phyloP scores from a whole-genome alignment of 2,888 invertebrate genomes.

The Amphipyra berbera region DNA sequence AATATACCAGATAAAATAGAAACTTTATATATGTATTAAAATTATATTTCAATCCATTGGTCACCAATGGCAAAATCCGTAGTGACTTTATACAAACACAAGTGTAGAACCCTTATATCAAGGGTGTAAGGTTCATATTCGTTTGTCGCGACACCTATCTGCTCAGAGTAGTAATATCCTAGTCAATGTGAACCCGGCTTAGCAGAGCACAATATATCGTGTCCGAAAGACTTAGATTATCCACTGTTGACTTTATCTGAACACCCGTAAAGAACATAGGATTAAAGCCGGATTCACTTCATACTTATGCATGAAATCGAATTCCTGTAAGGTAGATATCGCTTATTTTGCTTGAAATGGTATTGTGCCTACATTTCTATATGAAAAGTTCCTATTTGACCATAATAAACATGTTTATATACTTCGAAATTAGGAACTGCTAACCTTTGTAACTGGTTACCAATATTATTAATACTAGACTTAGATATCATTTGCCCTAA shows the following conservation, averaged over 20 bases:
- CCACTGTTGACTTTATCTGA: slow-evolving; percentile 64
- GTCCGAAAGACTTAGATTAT: slow-evolving; percentile 57
- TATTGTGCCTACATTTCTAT: no score
- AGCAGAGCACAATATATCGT: slow-evolving; percentile 64
- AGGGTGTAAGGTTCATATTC: slow-evolving; percentile 27
- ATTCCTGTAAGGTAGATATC: slow-evolving; percentile 31
- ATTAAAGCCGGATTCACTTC: slow-evolving; percentile 53
- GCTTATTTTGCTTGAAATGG: neutral
- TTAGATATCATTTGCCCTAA: no score
- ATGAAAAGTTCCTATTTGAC: no score
- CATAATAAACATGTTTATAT: no score
- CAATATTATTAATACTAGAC: no score
- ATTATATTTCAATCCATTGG: slow-evolving; percentile 59
- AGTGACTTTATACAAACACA: slow-evolving; percentile 15
- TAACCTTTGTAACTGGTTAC: no score
- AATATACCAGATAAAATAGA: slow-evolving; percentile 38
- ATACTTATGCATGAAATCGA: slow-evolving; percentile 63
- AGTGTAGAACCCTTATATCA: slow-evolving; percentile 8
- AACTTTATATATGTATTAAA: slow-evolving; percentile 52
- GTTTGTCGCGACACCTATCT: slow-evolving; percentile 38
- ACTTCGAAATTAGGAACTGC: no score
- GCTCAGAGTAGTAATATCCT: slow-evolving; percentile 43
- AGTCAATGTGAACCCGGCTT: slow-evolving; percentile 56
- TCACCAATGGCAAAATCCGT: slow-evolving; percentile 45
- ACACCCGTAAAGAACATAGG: slow-evolving; percentile 57